These are phyloP conservation scores for Tachysurus fulvidraco DNA, from an alignment of 2,113 vertebrate species.

Conservation along the genomic window DNA sequence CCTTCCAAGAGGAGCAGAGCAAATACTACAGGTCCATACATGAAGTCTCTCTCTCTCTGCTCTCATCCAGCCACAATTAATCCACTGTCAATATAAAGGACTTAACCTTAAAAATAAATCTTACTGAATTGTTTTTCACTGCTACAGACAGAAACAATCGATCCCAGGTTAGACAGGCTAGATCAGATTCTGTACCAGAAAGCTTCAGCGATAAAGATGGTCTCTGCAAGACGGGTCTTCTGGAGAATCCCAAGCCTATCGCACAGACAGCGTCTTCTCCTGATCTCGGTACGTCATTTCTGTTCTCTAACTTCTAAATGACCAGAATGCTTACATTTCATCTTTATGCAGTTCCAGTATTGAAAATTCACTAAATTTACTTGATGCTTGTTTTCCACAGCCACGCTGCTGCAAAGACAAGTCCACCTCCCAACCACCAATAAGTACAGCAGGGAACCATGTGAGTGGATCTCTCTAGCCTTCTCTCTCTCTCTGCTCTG, in stretches of 20 bases:
- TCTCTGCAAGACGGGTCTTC: neutral
- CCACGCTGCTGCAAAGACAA: slow-evolving; percentile 73
- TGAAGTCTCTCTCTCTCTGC: neutral
- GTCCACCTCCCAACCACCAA: slow-evolving; percentile 77
- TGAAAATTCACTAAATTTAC: slow-evolving; percentile 1
- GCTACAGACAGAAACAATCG: slow-evolving; percentile 56
- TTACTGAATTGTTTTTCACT: neutral
- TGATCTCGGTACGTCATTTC: slow-evolving; percentile 39
- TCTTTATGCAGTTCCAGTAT: neutral
- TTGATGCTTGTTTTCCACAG: slow-evolving; percentile 55
- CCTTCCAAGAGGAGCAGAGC: slow-evolving; percentile 79
- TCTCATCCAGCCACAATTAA: neutral
- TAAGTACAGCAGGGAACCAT: slow-evolving; percentile 80
- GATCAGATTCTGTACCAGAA: slow-evolving; percentile 37
- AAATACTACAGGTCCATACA: slow-evolving; percentile 68
- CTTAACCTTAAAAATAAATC: neutral
- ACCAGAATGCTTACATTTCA: neutral
- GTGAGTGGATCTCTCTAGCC: slow-evolving; percentile 62
- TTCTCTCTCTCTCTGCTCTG: neutral
- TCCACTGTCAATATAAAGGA: neutral
- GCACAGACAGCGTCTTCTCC: slow-evolving; percentile 26
- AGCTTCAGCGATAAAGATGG: slow-evolving; percentile 30
- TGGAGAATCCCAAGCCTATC: slow-evolving; percentile 30
- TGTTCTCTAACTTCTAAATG: neutral
- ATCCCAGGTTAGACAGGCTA: slow-evolving; percentile 48